Conservation (phyloP, 2,888 invertebrate species). For the Drymonia ruficornis region DNA sequence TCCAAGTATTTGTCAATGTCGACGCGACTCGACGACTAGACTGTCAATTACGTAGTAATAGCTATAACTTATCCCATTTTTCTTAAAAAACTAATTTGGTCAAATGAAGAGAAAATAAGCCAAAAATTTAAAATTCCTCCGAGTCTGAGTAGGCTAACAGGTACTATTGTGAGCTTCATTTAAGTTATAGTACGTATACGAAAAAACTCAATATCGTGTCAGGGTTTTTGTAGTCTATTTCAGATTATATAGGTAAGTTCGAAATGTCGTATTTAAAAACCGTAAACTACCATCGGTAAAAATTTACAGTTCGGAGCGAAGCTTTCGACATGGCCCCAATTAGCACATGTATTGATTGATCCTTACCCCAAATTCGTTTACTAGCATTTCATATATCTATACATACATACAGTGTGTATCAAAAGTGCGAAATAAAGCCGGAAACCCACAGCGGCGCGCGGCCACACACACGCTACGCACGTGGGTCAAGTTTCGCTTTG, state of each 20-base stretch:
- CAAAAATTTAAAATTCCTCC: not conserved
- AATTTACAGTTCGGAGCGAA: not conserved
- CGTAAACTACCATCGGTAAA: not conserved
- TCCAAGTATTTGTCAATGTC: slow-evolving; percentile 15
- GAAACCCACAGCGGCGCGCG: too few relatives aligned
- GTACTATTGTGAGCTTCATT: not conserved
- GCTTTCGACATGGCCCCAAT: slow-evolving; percentile 22
- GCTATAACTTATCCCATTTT: slow-evolving; percentile 4
- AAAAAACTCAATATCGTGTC: too few relatives aligned
- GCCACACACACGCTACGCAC: too few relatives aligned
- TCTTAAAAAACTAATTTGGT: slow-evolving; percentile 11
- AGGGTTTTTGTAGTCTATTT: too few relatives aligned
- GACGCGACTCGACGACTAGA: slow-evolving; percentile 5
- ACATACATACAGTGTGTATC: too few relatives aligned
- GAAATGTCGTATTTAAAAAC: not conserved
- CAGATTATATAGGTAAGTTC: not conserved
- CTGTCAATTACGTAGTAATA: slow-evolving; percentile 20
- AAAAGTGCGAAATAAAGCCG: too few relatives aligned
- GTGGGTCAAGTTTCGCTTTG: too few relatives aligned
- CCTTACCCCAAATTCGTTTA: not conserved
- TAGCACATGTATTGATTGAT: slow-evolving; percentile 14
- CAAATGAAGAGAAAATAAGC: slow-evolving; percentile 3
- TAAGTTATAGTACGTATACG: not conserved
- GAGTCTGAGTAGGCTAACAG: not conserved
- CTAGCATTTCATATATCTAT: not conserved